Conservation (phyloP, 2,113 vertebrate genomes). For the Leptocoma aspasia region DNA sequence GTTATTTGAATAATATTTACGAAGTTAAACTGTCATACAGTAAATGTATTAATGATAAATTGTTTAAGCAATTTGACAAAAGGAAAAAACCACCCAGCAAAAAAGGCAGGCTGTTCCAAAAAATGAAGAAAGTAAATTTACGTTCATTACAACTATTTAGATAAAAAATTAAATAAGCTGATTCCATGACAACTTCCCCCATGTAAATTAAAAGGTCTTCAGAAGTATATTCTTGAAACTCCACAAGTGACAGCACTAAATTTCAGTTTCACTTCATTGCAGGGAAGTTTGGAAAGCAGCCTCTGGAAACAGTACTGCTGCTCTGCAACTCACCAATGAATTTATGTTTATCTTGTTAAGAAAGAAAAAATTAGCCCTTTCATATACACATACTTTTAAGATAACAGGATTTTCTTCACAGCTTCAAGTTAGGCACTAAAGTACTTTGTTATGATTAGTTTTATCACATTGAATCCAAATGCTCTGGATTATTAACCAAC, state of each 20-base stretch:
- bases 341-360: conserved; percentile 14
- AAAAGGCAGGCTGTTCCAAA: background rate
- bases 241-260: background rate
- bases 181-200: background rate
- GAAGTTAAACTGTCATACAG: background rate
- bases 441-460: conserved; percentile 46
- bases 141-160: background rate
- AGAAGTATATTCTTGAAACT: background rate
- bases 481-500: conserved; percentile 29
- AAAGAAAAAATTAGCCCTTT: background rate
- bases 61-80: background rate
- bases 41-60: background rate
- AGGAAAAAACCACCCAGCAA: background rate
- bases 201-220: background rate
- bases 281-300: conserved; percentile 12
- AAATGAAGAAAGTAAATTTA: background rate
- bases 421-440: conserved; percentile 3
- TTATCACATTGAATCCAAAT: conserved; percentile 36
- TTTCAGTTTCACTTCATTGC: background rate
- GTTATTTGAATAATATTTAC: background rate
- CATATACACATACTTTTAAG: conserved; percentile 1
- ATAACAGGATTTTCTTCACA: conserved; percentile 57
- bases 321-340: background rate
- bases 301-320: background rate
- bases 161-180: background rate